phyloP scores from a whole-genome alignment of 2,797 vertebrate species.

The Bradypus variegatus region DNA sequence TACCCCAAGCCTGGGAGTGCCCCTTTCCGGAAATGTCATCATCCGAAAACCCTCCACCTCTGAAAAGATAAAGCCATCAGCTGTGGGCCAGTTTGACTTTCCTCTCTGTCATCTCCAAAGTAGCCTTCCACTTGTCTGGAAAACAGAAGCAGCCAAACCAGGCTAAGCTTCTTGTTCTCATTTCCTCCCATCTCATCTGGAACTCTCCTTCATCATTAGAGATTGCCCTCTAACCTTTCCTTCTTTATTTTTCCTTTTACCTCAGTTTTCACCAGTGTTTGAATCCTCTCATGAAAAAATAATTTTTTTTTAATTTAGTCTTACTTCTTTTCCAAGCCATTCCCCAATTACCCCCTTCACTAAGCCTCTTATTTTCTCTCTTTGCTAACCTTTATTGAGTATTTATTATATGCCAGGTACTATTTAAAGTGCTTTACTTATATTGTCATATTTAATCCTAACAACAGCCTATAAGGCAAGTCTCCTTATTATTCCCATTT shows the following conservation, averaged over 20 bases:
- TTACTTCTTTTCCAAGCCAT: neutral
- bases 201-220: neutral
- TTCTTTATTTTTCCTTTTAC: neutral
- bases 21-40: neutral
- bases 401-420: neutral
- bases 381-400: neutral
- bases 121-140: neutral
- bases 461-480: neutral
- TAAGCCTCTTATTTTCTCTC: neutral
- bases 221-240: neutral
- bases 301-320: too few species aligned
- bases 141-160: neutral
- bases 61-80: neutral
- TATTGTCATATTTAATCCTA: neutral
- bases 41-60: neutral
- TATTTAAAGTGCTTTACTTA: neutral
- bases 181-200: neutral
- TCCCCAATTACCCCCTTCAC: neutral
- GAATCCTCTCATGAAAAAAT: neutral
- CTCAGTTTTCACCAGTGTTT: neutral
- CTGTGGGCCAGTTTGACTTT: too few species aligned
- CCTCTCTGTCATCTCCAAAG: neutral
- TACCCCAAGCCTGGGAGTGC: neutral
- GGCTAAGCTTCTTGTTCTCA: neutral
- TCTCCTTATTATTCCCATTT: neutral